phyloP scores from a whole-genome alignment of 1,140 invertebrate genomes.

The Lordiphosa mommai region DNA sequence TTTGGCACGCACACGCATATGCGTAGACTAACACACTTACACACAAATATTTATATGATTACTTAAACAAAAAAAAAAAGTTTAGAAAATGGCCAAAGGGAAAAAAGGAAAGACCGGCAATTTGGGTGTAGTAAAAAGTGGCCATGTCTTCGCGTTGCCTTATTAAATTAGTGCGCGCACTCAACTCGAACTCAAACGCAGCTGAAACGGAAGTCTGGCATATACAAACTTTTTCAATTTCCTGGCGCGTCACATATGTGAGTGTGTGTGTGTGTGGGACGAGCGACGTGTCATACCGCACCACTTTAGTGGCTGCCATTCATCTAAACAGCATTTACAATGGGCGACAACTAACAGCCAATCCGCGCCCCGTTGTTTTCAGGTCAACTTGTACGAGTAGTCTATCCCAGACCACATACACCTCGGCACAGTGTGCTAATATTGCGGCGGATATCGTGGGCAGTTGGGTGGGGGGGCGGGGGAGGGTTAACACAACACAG shows the following conservation, averaged over 20 bases:
- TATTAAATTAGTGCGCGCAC: conserved; percentile 72
- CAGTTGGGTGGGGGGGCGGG: neutral
- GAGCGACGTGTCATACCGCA: conserved; percentile 21
- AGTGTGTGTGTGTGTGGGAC: neutral
- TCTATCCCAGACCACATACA: conserved; percentile 30
- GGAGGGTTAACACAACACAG: neutral
- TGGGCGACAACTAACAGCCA: conserved; percentile 27
- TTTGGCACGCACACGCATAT: conserved; percentile 23
- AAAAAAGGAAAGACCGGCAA: conserved; percentile 21
- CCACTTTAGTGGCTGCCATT: conserved; percentile 38
- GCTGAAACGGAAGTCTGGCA: conserved; percentile 63
- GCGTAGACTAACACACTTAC: conserved; percentile 32
- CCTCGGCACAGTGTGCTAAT: conserved; percentile 31
- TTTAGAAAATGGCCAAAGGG: conserved; percentile 38
- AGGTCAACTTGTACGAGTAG: conserved; percentile 39
- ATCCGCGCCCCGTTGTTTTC: conserved; percentile 26
- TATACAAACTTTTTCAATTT: conserved; percentile 76
- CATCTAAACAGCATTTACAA: conserved; percentile 37
- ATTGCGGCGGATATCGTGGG: conserved; percentile 20
- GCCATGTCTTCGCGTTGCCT: conserved; percentile 52
- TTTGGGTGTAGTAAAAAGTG: conserved; percentile 48
- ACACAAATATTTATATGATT: conserved; percentile 72
- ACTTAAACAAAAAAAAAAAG: conserved; percentile 43
- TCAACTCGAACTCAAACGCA: conserved; percentile 42
- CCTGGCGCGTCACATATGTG: conserved; percentile 28